Percentiles rank a stretch among this genome's conserved stretches.
Evolutionary conservation across 2,113 vertebrate genomes (phyloP).

Genomic region (Xenus cinereus): DNA sequence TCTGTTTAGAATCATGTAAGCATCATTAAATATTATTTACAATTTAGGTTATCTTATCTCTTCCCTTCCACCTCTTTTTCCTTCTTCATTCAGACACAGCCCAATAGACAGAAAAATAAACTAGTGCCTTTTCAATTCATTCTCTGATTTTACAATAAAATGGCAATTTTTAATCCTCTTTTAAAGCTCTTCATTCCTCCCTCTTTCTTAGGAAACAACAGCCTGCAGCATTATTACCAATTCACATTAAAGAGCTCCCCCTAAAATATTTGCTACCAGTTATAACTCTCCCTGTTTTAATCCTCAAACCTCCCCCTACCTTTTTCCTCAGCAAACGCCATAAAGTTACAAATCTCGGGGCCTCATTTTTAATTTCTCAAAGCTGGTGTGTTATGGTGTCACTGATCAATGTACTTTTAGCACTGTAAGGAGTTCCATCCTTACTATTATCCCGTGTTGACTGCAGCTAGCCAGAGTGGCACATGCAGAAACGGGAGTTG

Average conservation of each 20-base stretch:
- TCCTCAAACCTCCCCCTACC: background rate
- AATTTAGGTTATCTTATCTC: background rate
- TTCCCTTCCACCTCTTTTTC: background rate
- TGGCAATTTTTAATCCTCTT: background rate
- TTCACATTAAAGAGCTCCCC: background rate
- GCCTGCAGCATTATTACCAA: background rate
- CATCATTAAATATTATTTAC: background rate
- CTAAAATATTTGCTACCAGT: background rate
- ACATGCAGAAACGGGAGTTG: rapidly evolving
- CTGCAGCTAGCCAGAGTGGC: background rate
- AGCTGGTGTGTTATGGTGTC: rapidly evolving
- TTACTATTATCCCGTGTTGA: rapidly evolving
- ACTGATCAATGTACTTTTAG: background rate
- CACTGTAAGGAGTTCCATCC: background rate
- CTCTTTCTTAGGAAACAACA: background rate
- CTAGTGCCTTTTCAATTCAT: background rate
- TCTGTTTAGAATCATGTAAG: background rate
- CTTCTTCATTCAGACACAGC: background rate
- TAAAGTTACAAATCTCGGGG: background rate
- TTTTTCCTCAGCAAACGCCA: background rate
- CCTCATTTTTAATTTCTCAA: background rate
- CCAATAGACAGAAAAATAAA: background rate
- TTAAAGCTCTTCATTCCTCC: background rate
- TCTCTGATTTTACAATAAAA: background rate
- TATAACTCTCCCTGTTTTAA: background rate